Percentiles rank a stretch among this genome's conserved stretches.
Conservation (phyloP, 2,888 invertebrate genomes). For the Oegoconia quadripuncta region DNA sequence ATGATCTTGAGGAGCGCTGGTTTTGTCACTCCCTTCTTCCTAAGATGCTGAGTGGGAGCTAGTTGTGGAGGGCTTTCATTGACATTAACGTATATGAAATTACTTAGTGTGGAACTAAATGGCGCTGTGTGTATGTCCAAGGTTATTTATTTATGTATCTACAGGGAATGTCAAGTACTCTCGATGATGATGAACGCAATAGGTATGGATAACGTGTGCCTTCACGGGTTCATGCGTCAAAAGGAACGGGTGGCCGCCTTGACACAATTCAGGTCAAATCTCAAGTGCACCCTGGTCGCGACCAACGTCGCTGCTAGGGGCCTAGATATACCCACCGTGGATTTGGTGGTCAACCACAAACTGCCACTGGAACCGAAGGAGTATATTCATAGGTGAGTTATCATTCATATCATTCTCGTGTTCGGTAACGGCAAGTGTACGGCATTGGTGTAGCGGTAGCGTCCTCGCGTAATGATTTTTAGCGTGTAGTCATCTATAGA, state of each 20-base stretch:
- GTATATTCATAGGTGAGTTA: slow-evolving; percentile 88
- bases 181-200: slow-evolving; percentile 93
- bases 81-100: no score
- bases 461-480: no score
- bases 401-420: not conserved
- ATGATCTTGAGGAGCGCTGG: no score
- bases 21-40: no score
- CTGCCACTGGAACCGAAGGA: slow-evolving; percentile 94
- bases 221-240: slow-evolving; percentile 97
- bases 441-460: no score
- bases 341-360: slow-evolving; percentile 96
- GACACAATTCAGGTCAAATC: slow-evolving; percentile 93
- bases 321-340: slow-evolving; percentile 97
- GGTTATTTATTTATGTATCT: slow-evolving; percentile 6
- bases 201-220: slow-evolving; percentile 91
- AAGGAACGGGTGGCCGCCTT: slow-evolving; percentile 90
- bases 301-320: slow-evolving; percentile 98
- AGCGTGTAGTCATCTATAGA: no score
- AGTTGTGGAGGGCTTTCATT: no score
- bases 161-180: slow-evolving; percentile 92
- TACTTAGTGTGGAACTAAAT: no score
- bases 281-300: slow-evolving; percentile 92
- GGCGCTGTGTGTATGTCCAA: no score
- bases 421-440: no score
- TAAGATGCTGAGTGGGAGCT: no score